Evolutionary conservation across 2,797 vertebrate species (phyloP).

Genomic region (Girardinus metallicus): DNA sequence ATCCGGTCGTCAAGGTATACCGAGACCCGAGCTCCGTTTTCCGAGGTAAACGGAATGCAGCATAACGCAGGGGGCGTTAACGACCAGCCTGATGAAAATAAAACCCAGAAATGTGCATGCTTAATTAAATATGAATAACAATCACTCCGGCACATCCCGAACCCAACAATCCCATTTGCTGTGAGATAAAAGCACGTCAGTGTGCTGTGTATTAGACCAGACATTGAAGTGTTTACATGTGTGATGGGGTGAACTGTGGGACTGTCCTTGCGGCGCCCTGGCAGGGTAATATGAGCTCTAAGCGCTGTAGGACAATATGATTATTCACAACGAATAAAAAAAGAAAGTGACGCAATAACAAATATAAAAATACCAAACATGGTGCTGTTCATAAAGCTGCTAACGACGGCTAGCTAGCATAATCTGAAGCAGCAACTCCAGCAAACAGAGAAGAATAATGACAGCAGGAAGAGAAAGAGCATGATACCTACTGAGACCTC

Average conservation of each 20-base stretch:
- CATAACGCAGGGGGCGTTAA: neutral
- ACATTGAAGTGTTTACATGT: neutral
- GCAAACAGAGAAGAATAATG: neutral
- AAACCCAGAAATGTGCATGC: neutral
- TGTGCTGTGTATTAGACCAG: neutral
- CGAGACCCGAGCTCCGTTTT: neutral
- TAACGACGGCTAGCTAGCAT: neutral
- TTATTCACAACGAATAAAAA: neutral
- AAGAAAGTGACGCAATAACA: neutral
- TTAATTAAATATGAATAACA: neutral
- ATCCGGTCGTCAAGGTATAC: no score
- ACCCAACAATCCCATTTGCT: neutral
- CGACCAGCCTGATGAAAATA: neutral
- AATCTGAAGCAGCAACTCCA: neutral
- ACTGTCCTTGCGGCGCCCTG: neutral
- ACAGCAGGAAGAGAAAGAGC: neutral
- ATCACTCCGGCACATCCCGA: neutral
- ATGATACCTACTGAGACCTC: conserved; percentile 11
- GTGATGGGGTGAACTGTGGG: neutral
- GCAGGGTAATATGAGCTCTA: neutral
- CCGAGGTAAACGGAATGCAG: conserved; percentile 1
- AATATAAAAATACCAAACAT: neutral
- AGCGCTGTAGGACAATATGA: neutral
- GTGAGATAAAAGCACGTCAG: neutral
- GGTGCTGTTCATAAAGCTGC: conserved; percentile 2